These are phyloP conservation scores for Notospermus geniculatus DNA, from an alignment of 1,140 invertebrate species.

Conservation along the genomic window DNA sequence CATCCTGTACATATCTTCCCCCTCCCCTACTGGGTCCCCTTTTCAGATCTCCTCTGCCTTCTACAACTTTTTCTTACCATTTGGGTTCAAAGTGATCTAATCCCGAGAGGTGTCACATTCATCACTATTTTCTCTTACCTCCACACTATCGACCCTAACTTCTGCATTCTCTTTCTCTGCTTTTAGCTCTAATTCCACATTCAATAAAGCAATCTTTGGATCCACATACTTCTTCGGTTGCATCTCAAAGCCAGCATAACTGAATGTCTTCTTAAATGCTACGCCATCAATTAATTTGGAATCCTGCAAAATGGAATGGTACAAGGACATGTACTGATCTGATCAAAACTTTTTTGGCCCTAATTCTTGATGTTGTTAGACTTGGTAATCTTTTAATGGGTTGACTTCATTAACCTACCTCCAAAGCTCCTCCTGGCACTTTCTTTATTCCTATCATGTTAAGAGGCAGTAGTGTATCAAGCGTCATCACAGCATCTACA, in stretches of 20 bases:
- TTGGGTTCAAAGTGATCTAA: too few species aligned
- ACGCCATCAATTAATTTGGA: conserved; percentile 90
- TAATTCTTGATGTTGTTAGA: too few species aligned
- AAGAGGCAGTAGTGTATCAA: conserved; percentile 91
- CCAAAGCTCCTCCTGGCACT: conserved; percentile 88
- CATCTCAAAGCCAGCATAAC: conserved; percentile 99
- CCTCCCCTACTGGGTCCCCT: too few species aligned
- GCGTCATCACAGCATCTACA: conserved; percentile 90
- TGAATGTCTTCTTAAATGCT: conserved; percentile 99
- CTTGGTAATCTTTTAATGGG: too few species aligned
- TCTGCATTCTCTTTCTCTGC: conserved; percentile 98
- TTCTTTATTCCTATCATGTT: conserved; percentile 99
- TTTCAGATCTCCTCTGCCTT: too few species aligned
- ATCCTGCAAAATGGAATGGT: conserved; percentile 62
- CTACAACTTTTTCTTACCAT: too few species aligned
- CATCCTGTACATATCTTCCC: too few species aligned
- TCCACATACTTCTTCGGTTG: conserved; percentile 90
- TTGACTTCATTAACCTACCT: too few species aligned
- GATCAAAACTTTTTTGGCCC: too few species aligned
- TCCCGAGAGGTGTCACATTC: too few species aligned
- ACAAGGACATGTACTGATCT: too few species aligned
- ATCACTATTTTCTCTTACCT: conserved; percentile 52
- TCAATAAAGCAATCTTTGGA: conserved; percentile 94
- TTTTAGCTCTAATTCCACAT: conserved; percentile 97
- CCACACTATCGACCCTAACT: conserved; percentile 87